Base-by-base conservation (phyloP, 2,797 vertebrate genomes). In the Syngnathus rostellatus region DNA sequence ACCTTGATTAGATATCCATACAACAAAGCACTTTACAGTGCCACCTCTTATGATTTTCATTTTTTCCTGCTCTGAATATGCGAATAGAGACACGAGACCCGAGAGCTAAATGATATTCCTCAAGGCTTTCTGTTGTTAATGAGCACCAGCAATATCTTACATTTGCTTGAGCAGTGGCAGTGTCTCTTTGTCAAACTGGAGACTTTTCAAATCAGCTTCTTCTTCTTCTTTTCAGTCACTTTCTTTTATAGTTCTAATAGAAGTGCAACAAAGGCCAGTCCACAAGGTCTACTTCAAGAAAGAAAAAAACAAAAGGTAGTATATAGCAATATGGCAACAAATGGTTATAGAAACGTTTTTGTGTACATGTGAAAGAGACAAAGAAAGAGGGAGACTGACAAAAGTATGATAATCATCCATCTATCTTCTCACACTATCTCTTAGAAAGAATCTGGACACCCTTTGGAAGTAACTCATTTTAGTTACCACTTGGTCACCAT, bases 71-170 rank as follows among this genome's bases (percentile, higher is more conserved):
- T 62, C 40, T 43, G 40, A 37, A 37, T 38, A 16, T 19, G 25
- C 38, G 31, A 58, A 58, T 19, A 17, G 31, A 19, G 55, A 53
- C 19, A 38, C 12, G 55, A 17, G 55, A 58, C 31, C 55, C 17
- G 31, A 58, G 55, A 16, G 31, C 70, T 81, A 79, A 83, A 83
- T 87, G 83, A 83, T 81, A 85, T 83, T 85, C 66, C 73, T 66
- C 70, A 66, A 55, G 66, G 76, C 67, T 79, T 68, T 79, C 74
- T 80, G 80, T 74, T 77, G 78, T 82, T 81, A 87, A 80, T 84
- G 78, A 83, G 80, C 70, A 68, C 77, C 72, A 69, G 76, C 57
- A 66, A 77, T 70, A 77, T 81, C 74, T 78, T 73, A 66, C 71
- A 76, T 86, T 84, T 78, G 70, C 74, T 66, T 48, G 66, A 72